Percentiles rank a stretch among this genome's conserved stretches.
Evolutionary conservation across 2,797 vertebrate genomes (phyloP).

Genomic region (Alcedo atthis): DNA sequence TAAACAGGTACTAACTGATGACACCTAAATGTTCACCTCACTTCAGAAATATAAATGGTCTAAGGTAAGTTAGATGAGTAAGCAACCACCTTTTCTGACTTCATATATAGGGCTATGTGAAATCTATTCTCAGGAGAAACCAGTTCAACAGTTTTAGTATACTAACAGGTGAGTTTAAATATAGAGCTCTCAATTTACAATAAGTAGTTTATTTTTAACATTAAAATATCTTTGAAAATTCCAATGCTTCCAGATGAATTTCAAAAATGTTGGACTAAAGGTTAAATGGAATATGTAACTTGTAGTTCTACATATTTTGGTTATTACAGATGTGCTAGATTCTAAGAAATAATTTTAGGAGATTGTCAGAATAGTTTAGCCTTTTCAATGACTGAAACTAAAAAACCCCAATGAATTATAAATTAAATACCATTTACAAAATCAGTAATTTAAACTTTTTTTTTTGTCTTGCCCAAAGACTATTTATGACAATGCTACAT

Average conservation of each 20-base stretch:
- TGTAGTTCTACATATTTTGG: conserved; percentile 43
- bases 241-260: conserved; percentile 2
- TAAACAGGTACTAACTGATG: background rate
- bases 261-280: conserved; percentile 51
- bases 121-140: background rate
- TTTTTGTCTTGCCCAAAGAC: background rate
- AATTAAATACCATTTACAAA: conserved; percentile 46
- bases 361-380: background rate
- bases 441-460: conserved; percentile 17
- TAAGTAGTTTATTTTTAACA: background rate
- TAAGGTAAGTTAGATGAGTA: background rate
- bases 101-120: background rate
- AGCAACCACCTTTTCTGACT: background rate
- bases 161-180: background rate
- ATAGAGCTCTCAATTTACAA: background rate
- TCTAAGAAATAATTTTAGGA: conserved; percentile 48
- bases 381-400: background rate
- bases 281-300: conserved; percentile 16
- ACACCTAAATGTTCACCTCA: background rate
- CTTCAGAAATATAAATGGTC: background rate
- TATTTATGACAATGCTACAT: conserved; percentile 22
- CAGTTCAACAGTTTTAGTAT: background rate
- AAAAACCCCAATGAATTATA: background rate
- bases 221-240: conserved; percentile 4
- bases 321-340: conserved; percentile 43